These are phyloP conservation scores for Medauroidea extradentata DNA, from an alignment of 1,140 invertebrate genomes.

Conservation along the genomic window DNA sequence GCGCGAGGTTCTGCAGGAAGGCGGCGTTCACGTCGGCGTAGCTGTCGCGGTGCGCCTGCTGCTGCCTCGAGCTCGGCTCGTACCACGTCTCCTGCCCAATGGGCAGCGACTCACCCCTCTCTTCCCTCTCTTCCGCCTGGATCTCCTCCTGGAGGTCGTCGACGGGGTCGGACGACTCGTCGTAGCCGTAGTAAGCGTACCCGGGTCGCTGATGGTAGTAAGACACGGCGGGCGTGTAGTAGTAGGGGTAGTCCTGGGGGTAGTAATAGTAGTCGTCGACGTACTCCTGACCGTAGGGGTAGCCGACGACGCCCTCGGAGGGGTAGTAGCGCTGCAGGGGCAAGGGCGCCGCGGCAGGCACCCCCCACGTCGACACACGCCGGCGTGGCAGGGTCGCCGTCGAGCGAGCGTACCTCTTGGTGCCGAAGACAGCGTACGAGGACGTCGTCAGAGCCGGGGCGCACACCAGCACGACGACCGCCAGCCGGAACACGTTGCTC, in stretches of 20 bases:
- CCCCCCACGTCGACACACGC: background rate
- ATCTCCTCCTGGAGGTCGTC: slow-evolving; percentile 37
- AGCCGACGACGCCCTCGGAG: slow-evolving; percentile 24
- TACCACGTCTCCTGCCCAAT: slow-evolving; percentile 59
- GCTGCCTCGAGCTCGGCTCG: slow-evolving; percentile 40
- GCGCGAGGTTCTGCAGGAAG: slow-evolving; percentile 57
- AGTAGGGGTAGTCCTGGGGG: slow-evolving; percentile 38
- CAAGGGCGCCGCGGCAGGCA: background rate
- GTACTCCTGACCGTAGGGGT: slow-evolving; percentile 51
- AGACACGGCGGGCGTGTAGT: slow-evolving; percentile 36
- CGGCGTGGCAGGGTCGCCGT: slow-evolving; percentile 16
- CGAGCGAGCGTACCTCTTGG: slow-evolving; percentile 40
- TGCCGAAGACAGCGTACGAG: slow-evolving; percentile 44
- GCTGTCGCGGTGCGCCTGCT: slow-evolving; percentile 7
- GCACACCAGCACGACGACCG: slow-evolving; percentile 29
- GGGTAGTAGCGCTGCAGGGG: slow-evolving; percentile 1
- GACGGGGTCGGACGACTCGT: slow-evolving; percentile 44
- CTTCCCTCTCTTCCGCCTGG: slow-evolving; percentile 44
- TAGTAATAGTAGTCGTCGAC: slow-evolving; percentile 50
- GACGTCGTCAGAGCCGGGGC: slow-evolving; percentile 27
- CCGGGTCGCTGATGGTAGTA: slow-evolving; percentile 35
- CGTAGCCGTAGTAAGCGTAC: slow-evolving; percentile 35
- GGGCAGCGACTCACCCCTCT: slow-evolving; percentile 48
- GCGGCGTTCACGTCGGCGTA: slow-evolving; percentile 50
- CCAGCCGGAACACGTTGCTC: slow-evolving; percentile 34